Base-by-base conservation (phyloP, 2,113 vertebrate genomes). In the Gavialis gangeticus region DNA sequence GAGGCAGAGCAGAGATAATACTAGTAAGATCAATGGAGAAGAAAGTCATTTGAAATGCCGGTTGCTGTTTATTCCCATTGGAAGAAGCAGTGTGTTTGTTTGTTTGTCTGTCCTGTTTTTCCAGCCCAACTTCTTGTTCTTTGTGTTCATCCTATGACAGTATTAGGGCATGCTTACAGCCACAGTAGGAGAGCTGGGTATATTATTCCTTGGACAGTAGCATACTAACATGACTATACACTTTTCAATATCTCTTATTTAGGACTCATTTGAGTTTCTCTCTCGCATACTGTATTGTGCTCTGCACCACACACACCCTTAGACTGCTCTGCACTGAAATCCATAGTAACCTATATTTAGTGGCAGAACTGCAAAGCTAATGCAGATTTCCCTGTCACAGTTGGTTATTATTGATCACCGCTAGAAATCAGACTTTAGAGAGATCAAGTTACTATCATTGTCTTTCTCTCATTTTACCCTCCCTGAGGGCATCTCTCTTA, bases 401-500 rank as follows among this genome's bases (percentile, higher is more conserved):
- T 76, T 91, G 66, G 85, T 90, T 95, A 85, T 85, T 85, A 69
- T 84, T 91, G 92, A 96, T 75, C 73, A 62, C 54, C 73, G 88
- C 81, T 82, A 56, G 82, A 81, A 92, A 93, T 30, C 81, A 92
- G 60, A 57, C 75, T 88, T 86, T 94, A 84, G 85, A 86, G 66
- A 62, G 77, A 62, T 64, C 76, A 83, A 96, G 77, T 94, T 91
- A 64, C 85, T 94, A 37, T 87, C 54, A 5, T 84, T 5, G n/a
- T 94, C 82, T 91, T 96, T 83, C 59, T 88, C 88, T 96, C 82
- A 85, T 82, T 97, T 97, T 93, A 91, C 62, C 83, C 77, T 71
- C 57, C 83, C 62, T 63, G 19, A 17, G n/a, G 82, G n/a, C 55
- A 80, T 28, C 73, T 85, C 56, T 89, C 37, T 78, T 73, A 92